A percentile compares a stretch with the other conserved stretches of the same genome.
Conservation (phyloP, 2,797 vertebrate genomes). For the Neomorphus geoffroyi region DNA sequence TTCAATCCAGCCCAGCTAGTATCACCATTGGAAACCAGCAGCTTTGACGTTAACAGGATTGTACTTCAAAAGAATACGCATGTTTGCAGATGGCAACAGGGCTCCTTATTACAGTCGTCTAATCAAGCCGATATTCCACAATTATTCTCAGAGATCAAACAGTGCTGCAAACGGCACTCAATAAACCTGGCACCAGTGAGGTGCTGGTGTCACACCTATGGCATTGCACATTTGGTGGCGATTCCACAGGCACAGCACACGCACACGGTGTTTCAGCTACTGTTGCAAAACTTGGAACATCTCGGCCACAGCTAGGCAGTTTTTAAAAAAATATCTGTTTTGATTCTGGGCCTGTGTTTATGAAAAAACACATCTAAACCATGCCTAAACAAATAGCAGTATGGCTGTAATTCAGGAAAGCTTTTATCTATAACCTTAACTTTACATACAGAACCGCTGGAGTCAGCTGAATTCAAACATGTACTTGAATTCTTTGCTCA, state of each 20-base stretch:
- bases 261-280: fast-evolving
- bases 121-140: neutral
- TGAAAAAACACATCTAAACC: neutral
- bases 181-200: fast-evolving
- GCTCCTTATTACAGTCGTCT: constrained; percentile 61
- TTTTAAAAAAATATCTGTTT: neutral
- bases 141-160: constrained; percentile 21
- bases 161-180: neutral
- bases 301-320: neutral
- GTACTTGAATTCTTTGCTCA: neutral
- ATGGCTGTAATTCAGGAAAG: neutral
- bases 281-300: fast-evolving
- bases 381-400: neutral
- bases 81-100: constrained; percentile 51
- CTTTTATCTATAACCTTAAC: neutral
- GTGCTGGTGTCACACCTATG: neutral
- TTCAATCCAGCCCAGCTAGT: constrained; percentile 36
- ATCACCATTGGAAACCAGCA: constrained; percentile 57
- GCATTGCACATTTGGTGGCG: fast-evolving
- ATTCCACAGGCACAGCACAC: fast-evolving
- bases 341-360: neutral
- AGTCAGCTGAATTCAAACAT: neutral
- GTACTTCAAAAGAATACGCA: constrained; percentile 36
- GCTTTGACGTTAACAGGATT: constrained; percentile 41
- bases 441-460: neutral